Base-by-base conservation (phyloP, 2,888 invertebrate species). In the Monoplex corrugatus region DNA sequence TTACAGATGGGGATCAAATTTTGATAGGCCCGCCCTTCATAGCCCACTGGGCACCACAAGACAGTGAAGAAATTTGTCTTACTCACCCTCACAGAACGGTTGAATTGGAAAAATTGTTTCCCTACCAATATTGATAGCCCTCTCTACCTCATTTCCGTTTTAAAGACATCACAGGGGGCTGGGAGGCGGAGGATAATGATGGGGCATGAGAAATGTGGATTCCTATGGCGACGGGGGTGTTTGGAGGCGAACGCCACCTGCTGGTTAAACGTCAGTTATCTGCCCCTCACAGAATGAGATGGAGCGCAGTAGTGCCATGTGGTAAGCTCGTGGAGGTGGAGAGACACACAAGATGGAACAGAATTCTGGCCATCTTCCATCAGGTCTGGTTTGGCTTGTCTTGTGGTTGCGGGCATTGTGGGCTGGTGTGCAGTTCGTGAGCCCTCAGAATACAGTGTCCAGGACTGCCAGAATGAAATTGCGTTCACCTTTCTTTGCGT, bases 191-290 rank as follows among this genome's bases (percentile, higher is more conserved):
- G 43, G 82, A 38, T 80, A 83, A 44, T 68, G 88, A 88, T 88
- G 35, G 68, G 88, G n/a, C n/a, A 68, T 57, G 83, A 83, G 88
- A 88, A 88, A 88, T 88, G 88, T 82, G 38, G 88, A 88, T 83
- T 88, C 88, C 88, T 83, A 45, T 88, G 88, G 88, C 88, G 88
- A 68, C 82, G n/a, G n/a, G n/a, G n/a, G 63, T 88, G 88, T 88
- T 88, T 63, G 88, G 82, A 82, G n/a, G 88, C 68, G 38, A 57
- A 68, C 88, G 88, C 83, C 88, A 88, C 88, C 88, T 88, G 88
- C 88, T 68, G 83, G 83, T 50, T 8, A 88, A 43, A 83, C 83
- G 88, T 88, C 88, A 88, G 72, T 88, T 88, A 88, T 88, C 83
- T 83, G 83, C 83, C 88, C 88, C 63, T 82, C 40, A 32, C 57